phyloP scores from a whole-genome alignment of 2,113 vertebrate genomes.

The human (Homo sapiens) region DNA sequence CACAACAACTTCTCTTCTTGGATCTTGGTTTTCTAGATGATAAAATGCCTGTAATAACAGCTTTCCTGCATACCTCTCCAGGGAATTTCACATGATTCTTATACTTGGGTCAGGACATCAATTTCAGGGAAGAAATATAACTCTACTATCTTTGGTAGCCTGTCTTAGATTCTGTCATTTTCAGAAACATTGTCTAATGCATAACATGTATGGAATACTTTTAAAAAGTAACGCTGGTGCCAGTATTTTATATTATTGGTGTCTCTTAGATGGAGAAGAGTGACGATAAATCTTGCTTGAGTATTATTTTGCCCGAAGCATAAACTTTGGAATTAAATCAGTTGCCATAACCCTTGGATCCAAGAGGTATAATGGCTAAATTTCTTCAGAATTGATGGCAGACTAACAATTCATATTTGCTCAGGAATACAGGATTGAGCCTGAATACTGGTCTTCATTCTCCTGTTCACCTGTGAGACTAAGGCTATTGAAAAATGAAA shows the following conservation, averaged over 20 bases:
- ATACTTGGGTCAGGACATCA: background rate
- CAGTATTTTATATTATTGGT: background rate
- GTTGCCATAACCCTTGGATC: background rate
- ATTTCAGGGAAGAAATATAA: background rate
- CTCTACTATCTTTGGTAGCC: background rate
- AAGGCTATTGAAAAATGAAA: background rate
- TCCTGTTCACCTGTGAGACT: background rate
- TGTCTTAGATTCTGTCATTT: background rate
- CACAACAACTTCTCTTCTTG: background rate
- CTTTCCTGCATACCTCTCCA: background rate
- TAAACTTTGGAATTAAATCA: background rate
- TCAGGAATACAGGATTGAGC: background rate
- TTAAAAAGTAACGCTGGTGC: background rate
- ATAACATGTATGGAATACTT: background rate
- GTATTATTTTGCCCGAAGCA: background rate
- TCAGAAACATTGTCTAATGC: background rate
- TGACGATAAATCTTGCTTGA: background rate
- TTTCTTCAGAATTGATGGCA: background rate
- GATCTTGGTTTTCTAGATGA: background rate
- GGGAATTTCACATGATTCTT: background rate
- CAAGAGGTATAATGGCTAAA: background rate
- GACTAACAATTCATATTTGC: background rate
- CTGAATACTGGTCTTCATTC: background rate
- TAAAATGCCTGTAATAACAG: background rate
- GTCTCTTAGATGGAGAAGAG: background rate